Evolutionary conservation across 1,140 invertebrate genomes (phyloP), one percentile per base, ranked within the genome.

Genomic region (Temnothorax longispinosus): DNA sequence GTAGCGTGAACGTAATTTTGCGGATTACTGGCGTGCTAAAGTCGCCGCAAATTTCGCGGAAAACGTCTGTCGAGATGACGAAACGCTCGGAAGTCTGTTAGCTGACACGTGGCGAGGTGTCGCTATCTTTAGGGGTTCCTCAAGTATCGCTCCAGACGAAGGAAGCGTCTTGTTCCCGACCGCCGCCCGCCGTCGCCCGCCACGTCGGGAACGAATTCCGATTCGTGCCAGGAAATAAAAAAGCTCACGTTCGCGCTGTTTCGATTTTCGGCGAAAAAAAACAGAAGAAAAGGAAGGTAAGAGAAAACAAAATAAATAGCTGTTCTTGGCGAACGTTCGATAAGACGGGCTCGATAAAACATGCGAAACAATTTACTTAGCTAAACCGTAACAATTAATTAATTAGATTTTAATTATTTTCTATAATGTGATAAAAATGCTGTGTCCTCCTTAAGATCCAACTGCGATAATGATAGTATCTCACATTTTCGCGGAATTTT

Each of bases 41-140:
- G 60, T 21, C 69, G 41, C 69, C 4, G 41, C 54, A 44, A 11
- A 50, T 62, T 84, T 84, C 69, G 54, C 80, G 41, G 67, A 74
- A 82, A 52, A 18, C 21, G 67, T 74, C n/a, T 0, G 35, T 60
- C n/a, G 15, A n/a, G 54, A 84, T 84, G 80, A 84, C 80, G 80
- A 84, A 84, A 84, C 54, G 67, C 41, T 84, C 54, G 80, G 54
- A 47, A 60, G n/a, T 84, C 64, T 71, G 64, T 38, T 75, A 84
- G 69, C 15, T 54, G 54, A 60, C 80, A 84, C 80, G 80, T 84
- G 80, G 80, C 77, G 13, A 54, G 44, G 69, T 62, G 69, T 75
- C 80, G 80, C 80, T 84, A 84, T 84, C 80, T 84, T 84, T 84
- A 84, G 80, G 69, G 80, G 41, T 84, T 74, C 69, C 69, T 60